These are phyloP conservation scores for Erythrolamprus reginae DNA, from an alignment of 2,113 vertebrate species.

Conservation along the genomic window DNA sequence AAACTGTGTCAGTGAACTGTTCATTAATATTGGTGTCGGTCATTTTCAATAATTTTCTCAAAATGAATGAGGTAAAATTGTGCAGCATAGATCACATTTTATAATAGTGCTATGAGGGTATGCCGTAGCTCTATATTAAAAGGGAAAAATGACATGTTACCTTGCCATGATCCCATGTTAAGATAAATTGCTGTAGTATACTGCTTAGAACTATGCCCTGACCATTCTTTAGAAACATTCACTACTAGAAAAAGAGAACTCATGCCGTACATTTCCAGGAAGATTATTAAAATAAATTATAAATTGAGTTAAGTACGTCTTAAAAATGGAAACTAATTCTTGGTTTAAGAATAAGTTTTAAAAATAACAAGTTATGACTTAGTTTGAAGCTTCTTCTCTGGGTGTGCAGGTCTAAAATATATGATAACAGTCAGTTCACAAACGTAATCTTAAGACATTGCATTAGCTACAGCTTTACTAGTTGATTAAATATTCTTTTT, in stretches of 20 bases:
- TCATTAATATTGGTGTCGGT: constrained; percentile 51
- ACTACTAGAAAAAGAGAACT: not conserved
- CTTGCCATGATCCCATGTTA: not conserved
- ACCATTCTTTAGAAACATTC: not conserved
- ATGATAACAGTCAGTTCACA: not conserved
- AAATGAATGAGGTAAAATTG: not conserved
- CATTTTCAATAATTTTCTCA: not conserved
- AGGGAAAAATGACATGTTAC: not conserved
- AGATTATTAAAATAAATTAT: not conserved
- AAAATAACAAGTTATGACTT: not conserved
- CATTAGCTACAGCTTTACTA: not conserved
- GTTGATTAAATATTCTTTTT: not conserved
- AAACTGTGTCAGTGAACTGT: not conserved
- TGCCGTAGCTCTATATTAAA: not conserved
- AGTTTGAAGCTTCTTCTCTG: not conserved
- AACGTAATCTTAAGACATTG: not conserved
- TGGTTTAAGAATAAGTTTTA: not conserved
- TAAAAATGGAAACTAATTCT: not conserved
- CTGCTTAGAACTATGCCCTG: not conserved
- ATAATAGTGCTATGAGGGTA: not conserved
- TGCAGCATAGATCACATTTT: not conserved
- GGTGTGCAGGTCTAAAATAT: not conserved
- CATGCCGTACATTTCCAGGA: not conserved
- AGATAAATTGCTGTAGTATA: not conserved
- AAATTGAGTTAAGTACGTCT: not conserved